Conservation (phyloP, 92 coral and sea anemone species). For the Blastomussa wellsi region DNA sequence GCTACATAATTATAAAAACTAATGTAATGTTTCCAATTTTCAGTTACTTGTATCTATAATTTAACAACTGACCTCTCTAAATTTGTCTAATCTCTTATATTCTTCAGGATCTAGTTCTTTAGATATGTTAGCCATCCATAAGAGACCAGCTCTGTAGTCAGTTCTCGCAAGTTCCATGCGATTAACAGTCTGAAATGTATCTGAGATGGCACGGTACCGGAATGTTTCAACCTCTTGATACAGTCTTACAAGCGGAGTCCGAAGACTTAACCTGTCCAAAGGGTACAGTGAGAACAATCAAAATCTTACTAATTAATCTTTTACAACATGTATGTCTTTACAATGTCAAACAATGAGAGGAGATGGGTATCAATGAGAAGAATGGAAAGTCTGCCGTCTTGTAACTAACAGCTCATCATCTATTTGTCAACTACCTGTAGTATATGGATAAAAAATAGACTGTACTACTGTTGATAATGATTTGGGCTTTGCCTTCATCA, state of each 20-base stretch:
- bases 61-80: constrained; percentile 75
- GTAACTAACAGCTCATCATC: too few relatives aligned
- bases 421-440: too few relatives aligned
- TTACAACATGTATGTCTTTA: background rate
- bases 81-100: constrained; percentile 91
- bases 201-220: constrained; percentile 93
- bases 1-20: too few relatives aligned
- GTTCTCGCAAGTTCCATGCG: constrained; percentile 94
- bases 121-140: constrained; percentile 99
- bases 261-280: constrained; percentile 72
- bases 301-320: too few relatives aligned
- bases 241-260: constrained; percentile 94
- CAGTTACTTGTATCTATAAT: background rate
- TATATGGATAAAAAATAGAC: too few relatives aligned
- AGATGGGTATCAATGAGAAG: too few relatives aligned
- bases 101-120: constrained; percentile 97
- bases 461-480: too few relatives aligned
- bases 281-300: background rate
- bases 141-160: constrained; percentile 89
- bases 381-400: too few relatives aligned
- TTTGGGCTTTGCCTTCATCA: too few relatives aligned
- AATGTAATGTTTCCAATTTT: background rate
- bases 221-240: constrained; percentile 98
- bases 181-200: constrained; percentile 82
- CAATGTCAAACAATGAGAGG: too few relatives aligned